Conservation (phyloP, 2,888 invertebrate species). For the Rhamnusium bicolor region DNA sequence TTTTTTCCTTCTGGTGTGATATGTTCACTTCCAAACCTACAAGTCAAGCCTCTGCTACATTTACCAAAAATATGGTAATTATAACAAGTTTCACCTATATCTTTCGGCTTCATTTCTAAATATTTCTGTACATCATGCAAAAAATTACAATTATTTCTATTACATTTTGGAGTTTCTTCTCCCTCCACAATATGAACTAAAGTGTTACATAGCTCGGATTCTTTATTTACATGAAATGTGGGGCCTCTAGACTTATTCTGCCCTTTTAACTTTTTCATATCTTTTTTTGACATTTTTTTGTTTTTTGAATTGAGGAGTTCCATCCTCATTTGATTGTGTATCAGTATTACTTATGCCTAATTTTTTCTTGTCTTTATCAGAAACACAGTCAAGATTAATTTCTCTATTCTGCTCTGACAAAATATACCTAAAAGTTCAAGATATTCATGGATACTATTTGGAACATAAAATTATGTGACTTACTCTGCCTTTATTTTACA, state of each 20-base stretch:
- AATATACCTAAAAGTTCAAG: slow-evolving; percentile 67
- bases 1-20: slow-evolving; percentile 81
- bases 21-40: slow-evolving; percentile 87
- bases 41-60: slow-evolving; percentile 89
- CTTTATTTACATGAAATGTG: slow-evolving; percentile 76
- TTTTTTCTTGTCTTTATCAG: slow-evolving; percentile 68
- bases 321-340: slow-evolving; percentile 45
- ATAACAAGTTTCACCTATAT: slow-evolving; percentile 79
- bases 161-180: slow-evolving; percentile 72
- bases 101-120: slow-evolving; percentile 81
- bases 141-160: slow-evolving; percentile 81
- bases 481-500: slow-evolving; percentile 73
- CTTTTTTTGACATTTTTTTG: slow-evolving; percentile 60
- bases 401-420: slow-evolving; percentile 70
- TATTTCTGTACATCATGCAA: slow-evolving; percentile 85
- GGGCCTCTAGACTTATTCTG: slow-evolving; percentile 88
- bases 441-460: neutral
- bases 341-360: slow-evolving; percentile 53
- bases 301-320: slow-evolving; percentile 68
- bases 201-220: slow-evolving; percentile 80
- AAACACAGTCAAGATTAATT: slow-evolving; percentile 68
- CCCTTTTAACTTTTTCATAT: slow-evolving; percentile 74
- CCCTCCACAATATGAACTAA: slow-evolving; percentile 74
- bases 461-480: neutral
- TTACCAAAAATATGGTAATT: slow-evolving; percentile 81